A percentile compares a stretch with the other conserved stretches of the same genome.
Conservation (phyloP, 2,888 invertebrate genomes). For the Drosophila borborema region DNA sequence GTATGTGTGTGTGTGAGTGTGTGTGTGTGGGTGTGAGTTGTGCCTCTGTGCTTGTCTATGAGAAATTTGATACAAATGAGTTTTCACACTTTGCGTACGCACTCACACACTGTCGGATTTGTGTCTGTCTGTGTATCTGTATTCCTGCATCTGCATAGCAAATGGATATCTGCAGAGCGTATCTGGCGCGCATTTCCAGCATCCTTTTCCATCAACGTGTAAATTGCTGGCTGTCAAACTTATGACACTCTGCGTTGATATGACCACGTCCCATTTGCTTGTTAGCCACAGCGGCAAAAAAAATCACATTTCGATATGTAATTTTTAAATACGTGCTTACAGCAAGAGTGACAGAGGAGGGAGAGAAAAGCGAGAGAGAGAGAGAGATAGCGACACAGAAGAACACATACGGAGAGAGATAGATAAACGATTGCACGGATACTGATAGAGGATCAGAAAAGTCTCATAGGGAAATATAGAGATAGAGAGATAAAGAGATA, state of each 20-base stretch:
- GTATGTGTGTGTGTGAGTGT: slow-evolving; percentile 25
- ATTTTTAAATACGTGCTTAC: slow-evolving; percentile 3
- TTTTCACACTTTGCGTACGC: slow-evolving; percentile 77
- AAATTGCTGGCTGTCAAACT: slow-evolving; percentile 80
- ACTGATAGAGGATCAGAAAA: not conserved
- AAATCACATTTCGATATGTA: slow-evolving; percentile 42
- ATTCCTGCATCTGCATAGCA: slow-evolving; percentile 9
- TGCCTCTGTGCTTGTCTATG: slow-evolving; percentile 36
- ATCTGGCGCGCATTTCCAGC: slow-evolving; percentile 37
- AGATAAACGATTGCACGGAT: not conserved
- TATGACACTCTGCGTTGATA: slow-evolving; percentile 74
- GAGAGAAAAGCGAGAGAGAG: not conserved
- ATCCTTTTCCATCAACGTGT: slow-evolving; percentile 82
- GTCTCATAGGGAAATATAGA: no score
- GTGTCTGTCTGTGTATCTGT: slow-evolving; percentile 26
- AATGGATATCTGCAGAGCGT: slow-evolving; percentile 25
- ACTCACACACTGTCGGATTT: slow-evolving; percentile 11
- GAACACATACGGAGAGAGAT: not conserved
- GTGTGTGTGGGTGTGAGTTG: slow-evolving; percentile 7
- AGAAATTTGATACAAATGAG: slow-evolving; percentile 82
- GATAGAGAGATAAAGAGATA: not conserved
- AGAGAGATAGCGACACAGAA: no score
- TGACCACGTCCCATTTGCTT: slow-evolving; percentile 60
- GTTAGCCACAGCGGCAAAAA: slow-evolving; percentile 28
- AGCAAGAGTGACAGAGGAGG: not conserved